A percentile compares a stretch with the other conserved stretches of the same genome.
These are phyloP conservation scores for Acipenser ruthenus DNA, from an alignment of 2,797 vertebrate species.

Conservation along the genomic window DNA sequence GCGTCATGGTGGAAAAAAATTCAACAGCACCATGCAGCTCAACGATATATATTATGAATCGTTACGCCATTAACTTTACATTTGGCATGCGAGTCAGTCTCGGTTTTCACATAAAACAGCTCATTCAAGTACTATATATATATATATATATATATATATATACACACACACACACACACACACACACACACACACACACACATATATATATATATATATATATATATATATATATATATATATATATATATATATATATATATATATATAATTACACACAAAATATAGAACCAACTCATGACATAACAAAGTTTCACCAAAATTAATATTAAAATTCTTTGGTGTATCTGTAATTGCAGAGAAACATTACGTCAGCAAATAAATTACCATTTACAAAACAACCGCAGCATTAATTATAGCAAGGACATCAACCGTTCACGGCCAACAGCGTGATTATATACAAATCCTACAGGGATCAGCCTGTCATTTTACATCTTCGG, in stretches of 20 bases:
- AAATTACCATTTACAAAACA: constrained; percentile 98
- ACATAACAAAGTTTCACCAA: constrained; percentile 81
- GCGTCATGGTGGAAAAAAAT: constrained; percentile 30
- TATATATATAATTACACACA: constrained; percentile 31
- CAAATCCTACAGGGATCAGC: constrained; percentile 67
- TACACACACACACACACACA: no score
- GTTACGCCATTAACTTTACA: constrained; percentile 62
- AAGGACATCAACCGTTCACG: constrained; percentile 83
- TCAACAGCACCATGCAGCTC: constrained; percentile 63
- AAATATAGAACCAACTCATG: constrained; percentile 63
- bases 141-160: constrained; percentile 40
- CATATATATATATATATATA: constrained; percentile 29
- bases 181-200: no score
- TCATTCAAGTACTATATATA: constrained; percentile 88
- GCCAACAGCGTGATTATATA: constrained; percentile 80
- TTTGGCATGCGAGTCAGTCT: constrained; percentile 77
- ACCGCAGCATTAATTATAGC: constrained; percentile 68
- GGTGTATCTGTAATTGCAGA: constrained; percentile 89
- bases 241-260: no score
- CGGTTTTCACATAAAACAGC: constrained; percentile 83
- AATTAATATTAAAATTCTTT: constrained; percentile 91
- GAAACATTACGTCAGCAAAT: constrained; percentile 78
- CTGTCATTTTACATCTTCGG: constrained; percentile 70
- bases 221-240: not conserved
- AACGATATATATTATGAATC: constrained; percentile 41